A percentile compares a stretch with the other conserved stretches of the same genome.
phyloP scores from a whole-genome alignment of 1,140 invertebrate genomes.

The Anoplolepis gracilipes region DNA sequence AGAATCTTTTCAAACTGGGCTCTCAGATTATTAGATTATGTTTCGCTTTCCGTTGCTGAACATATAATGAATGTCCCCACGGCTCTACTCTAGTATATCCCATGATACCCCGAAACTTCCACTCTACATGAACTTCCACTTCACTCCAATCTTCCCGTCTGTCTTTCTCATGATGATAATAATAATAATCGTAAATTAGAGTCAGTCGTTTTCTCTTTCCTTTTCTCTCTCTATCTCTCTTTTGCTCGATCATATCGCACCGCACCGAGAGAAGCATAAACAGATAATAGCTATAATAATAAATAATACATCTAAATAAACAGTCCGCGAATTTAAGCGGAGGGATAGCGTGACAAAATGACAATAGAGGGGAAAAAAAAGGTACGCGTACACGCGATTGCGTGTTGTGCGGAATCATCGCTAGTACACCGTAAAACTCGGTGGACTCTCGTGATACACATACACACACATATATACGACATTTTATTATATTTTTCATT shows the following conservation, averaged over 20 bases:
- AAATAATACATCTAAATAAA: not conserved
- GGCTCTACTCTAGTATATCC: conserved; percentile 41
- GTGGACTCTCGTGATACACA: conserved; percentile 27
- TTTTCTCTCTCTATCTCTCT: not conserved
- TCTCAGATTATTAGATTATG: conserved; percentile 54
- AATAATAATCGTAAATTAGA: conserved; percentile 26
- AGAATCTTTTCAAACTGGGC: conserved; percentile 37
- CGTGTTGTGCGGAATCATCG: conserved; percentile 44
- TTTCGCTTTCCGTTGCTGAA: conserved; percentile 58
- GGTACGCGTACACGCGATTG: conserved; percentile 15
- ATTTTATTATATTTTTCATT: conserved; percentile 55
- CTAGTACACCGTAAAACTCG: conserved; percentile 25
- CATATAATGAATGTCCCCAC: conserved; percentile 40
- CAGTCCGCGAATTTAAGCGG: conserved; percentile 42
- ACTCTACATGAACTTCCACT: conserved; percentile 34
- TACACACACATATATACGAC: conserved; percentile 27
- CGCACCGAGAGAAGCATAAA: conserved; percentile 29
- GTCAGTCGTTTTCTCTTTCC: conserved; percentile 34
- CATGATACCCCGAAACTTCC: conserved; percentile 13
- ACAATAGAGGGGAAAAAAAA: conserved; percentile 3
- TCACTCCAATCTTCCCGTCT: conserved; percentile 1
- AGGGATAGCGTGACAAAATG: conserved; percentile 29
- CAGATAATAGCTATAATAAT: conserved; percentile 14
- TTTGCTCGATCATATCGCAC: conserved; percentile 24
- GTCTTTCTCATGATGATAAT: conserved; percentile 28